phyloP scores from a whole-genome alignment of 1,140 invertebrate species.

The Glossosoma conforme region DNA sequence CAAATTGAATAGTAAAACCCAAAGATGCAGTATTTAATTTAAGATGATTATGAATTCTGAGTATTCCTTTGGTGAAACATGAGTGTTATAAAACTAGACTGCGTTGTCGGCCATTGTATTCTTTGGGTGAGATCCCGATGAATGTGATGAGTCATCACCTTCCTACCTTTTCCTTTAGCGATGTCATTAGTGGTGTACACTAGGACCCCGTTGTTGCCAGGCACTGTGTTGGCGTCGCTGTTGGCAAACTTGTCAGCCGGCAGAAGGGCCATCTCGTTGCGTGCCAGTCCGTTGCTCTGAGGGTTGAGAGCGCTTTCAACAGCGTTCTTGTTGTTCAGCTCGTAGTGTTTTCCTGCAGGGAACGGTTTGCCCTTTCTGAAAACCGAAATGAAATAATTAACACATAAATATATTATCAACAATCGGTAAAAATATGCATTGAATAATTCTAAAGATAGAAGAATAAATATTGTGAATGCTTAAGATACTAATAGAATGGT shows the following conservation, averaged over 20 bases:
- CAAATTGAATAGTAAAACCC: too few species aligned
- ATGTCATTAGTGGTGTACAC: slow-evolving; percentile 63
- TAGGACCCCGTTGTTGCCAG: slow-evolving; percentile 48
- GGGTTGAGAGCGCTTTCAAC: slow-evolving; percentile 40
- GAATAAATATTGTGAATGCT: too few species aligned
- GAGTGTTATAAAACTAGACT: too few species aligned
- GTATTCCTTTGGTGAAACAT: too few species aligned
- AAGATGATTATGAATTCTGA: too few species aligned
- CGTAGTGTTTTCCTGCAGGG: slow-evolving; percentile 52
- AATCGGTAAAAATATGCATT: too few species aligned
- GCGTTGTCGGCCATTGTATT: too few species aligned
- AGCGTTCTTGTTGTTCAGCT: slow-evolving; percentile 57
- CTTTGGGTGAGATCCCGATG: background rate
- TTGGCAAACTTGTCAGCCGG: slow-evolving; percentile 42
- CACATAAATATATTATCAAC: too few species aligned
- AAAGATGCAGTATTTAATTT: too few species aligned
- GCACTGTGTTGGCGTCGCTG: slow-evolving; percentile 37
- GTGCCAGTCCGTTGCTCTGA: slow-evolving; percentile 38
- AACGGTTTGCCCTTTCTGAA: slow-evolving; percentile 55
- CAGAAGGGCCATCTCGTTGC: slow-evolving; percentile 41
- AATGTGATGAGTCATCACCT: background rate
- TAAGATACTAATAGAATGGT: too few species aligned
- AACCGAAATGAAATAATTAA: too few species aligned
- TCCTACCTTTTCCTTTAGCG: slow-evolving; percentile 54
- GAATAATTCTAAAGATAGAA: too few species aligned